phyloP scores from a whole-genome alignment of 2,797 vertebrate species.

The Oreochromis mossambicus region DNA sequence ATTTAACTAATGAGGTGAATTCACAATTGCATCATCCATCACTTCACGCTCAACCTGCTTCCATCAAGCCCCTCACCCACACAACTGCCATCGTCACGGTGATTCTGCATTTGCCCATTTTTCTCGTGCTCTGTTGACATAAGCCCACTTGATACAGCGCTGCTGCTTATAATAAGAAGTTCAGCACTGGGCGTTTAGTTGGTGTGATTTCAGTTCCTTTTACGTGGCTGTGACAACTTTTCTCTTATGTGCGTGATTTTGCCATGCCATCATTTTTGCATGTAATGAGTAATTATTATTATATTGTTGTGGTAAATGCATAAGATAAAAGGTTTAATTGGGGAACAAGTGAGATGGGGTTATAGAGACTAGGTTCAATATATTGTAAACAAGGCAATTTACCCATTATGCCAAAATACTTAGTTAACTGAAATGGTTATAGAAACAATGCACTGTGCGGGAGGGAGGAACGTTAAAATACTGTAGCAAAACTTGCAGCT shows the following conservation, averaged over 20 bases:
- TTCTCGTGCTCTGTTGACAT: not conserved
- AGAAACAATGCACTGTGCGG: not conserved
- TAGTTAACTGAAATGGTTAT: fast-evolving
- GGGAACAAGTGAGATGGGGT: not conserved
- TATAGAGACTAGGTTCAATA: not conserved
- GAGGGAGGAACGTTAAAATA: not conserved
- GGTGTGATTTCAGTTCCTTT: not conserved
- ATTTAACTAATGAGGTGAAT: constrained; percentile 61
- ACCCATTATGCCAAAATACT: not conserved
- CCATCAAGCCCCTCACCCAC: not conserved
- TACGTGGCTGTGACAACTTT: not conserved
- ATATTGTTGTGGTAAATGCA: not conserved
- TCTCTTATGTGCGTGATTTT: not conserved
- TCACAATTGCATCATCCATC: constrained; percentile 47
- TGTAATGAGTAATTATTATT: not conserved
- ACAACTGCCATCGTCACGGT: not conserved
- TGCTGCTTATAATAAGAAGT: not conserved
- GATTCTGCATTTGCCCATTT: constrained; percentile 6
- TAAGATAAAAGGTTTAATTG: not conserved
- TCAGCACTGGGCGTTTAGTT: not conserved
- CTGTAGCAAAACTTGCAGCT: not conserved
- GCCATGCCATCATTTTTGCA: not conserved
- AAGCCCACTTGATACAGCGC: not conserved
- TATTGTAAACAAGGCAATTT: not conserved
- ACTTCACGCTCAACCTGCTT: constrained; percentile 21